Evolutionary conservation across 1,140 invertebrate genomes (phyloP).

Genomic region (Camponotus pennsylvanicus): DNA sequence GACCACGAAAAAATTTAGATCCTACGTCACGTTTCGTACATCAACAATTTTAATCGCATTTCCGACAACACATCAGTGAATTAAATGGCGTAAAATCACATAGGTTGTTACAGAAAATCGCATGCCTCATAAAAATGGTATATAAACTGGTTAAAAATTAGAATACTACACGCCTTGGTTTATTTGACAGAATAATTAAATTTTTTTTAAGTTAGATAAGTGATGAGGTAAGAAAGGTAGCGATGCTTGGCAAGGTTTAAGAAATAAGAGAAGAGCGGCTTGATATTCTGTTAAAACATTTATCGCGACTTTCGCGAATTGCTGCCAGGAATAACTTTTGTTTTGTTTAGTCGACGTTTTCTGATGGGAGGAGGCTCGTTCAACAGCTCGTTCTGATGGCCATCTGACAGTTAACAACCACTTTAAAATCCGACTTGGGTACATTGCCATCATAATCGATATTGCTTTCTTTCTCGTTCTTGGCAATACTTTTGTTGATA

Average conservation of each 20-base stretch:
- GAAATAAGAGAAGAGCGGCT: slow-evolving; percentile 10
- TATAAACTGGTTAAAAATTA: neutral
- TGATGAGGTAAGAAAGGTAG: neutral
- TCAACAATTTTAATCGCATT: neutral
- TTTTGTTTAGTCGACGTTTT: slow-evolving; percentile 58
- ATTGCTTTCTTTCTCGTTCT: neutral
- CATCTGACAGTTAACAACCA: slow-evolving; percentile 1
- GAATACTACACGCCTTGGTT: neutral
- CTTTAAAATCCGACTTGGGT: slow-evolving; percentile 15
- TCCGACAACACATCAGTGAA: slow-evolving; percentile 1
- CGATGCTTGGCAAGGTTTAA: neutral
- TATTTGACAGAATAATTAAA: neutral
- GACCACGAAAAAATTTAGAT: slow-evolving; percentile 12
- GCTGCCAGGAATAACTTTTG: slow-evolving; percentile 58
- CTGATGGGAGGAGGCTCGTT: slow-evolving; percentile 1
- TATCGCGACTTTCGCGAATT: slow-evolving; percentile 28
- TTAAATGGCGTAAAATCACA: neutral
- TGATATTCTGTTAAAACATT: neutral
- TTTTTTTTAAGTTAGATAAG: neutral
- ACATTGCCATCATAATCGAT: slow-evolving; percentile 19
- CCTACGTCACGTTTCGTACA: neutral
- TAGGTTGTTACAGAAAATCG: neutral
- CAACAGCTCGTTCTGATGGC: slow-evolving; percentile 32
- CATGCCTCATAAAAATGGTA: slow-evolving; percentile 10
- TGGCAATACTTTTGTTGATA: neutral